Conservation (phyloP, 2,888 invertebrate species). For the Torymus texanus region DNA sequence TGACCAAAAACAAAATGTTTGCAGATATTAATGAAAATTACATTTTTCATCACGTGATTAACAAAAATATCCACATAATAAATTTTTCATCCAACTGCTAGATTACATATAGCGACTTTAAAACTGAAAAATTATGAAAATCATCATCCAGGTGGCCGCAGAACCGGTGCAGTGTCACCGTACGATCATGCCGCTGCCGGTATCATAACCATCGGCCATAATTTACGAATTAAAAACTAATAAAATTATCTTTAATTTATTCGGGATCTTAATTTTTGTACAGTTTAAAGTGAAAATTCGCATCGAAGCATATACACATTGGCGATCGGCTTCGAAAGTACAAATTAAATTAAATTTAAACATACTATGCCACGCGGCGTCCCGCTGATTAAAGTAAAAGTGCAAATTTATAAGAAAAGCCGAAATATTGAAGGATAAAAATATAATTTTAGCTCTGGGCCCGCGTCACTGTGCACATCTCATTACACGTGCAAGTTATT, state of each 20-base stretch:
- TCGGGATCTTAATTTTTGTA: conserved; percentile 19
- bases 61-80: too few relatives aligned
- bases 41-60: too few relatives aligned
- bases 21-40: too few relatives aligned
- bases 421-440: conserved; percentile 18
- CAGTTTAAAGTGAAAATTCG: conserved; percentile 22
- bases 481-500: conserved; percentile 22
- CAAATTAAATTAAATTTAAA: conserved; percentile 34
- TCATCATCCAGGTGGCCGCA: too few relatives aligned
- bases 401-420: conserved; percentile 23
- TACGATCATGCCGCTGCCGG: too few relatives aligned
- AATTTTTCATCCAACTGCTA: too few relatives aligned
- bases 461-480: not conserved
- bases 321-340: not conserved
- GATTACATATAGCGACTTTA: too few relatives aligned
- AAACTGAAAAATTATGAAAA: too few relatives aligned
- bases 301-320: not conserved
- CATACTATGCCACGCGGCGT: not conserved
- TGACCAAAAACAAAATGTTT: too few relatives aligned
- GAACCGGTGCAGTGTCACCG: too few relatives aligned
- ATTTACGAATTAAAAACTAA: conserved; percentile 41
- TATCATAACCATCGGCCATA: not conserved
- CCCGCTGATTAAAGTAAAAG: conserved; percentile 27
- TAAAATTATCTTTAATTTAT: conserved; percentile 40
- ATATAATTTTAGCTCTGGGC: conserved; percentile 11